A percentile compares a stretch with the other conserved stretches of the same genome.
These are phyloP conservation scores for Lucinisca nassula DNA, from an alignment of 2,888 invertebrate genomes.

Conservation along the genomic window DNA sequence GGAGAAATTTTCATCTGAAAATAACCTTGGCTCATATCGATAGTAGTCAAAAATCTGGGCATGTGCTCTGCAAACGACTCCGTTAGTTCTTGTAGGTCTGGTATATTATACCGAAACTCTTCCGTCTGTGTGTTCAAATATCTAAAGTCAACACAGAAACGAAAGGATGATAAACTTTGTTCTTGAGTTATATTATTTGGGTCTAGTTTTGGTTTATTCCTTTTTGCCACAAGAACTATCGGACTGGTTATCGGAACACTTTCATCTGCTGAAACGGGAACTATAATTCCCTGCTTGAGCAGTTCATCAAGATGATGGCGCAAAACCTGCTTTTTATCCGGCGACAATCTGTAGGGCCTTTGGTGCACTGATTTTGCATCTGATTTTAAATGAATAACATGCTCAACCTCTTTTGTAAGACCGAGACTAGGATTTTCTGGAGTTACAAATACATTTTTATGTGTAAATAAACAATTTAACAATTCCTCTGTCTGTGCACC, in stretches of 20 bases:
- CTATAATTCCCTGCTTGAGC: slow-evolving; percentile 10
- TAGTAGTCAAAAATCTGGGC: slow-evolving; percentile 31
- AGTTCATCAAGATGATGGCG: slow-evolving; percentile 3
- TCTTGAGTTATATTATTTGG: too few species aligned
- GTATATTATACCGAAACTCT: too few species aligned
- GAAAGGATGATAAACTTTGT: slow-evolving; percentile 25
- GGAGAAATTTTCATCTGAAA: slow-evolving; percentile 20
- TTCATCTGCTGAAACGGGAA: slow-evolving; percentile 10
- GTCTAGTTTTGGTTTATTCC: slow-evolving; percentile 15
- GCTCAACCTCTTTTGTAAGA: not conserved
- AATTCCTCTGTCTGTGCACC: not conserved
- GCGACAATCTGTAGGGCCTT: too few species aligned
- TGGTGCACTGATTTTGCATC: too few species aligned
- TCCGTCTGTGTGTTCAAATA: slow-evolving; percentile 45
- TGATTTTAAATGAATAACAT: slow-evolving; percentile 11
- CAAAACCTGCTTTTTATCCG: slow-evolving; percentile 1
- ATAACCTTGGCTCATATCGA: slow-evolving; percentile 18
- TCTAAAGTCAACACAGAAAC: slow-evolving; percentile 45
- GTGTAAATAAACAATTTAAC: not conserved
- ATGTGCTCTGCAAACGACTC: slow-evolving; percentile 29
- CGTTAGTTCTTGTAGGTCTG: slow-evolving; percentile 37
- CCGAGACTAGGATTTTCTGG: slow-evolving; percentile 14
- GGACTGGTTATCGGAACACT: slow-evolving; percentile 18
- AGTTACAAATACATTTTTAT: slow-evolving; percentile 16
- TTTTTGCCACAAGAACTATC: slow-evolving; percentile 17